Evolutionary conservation across 2,113 vertebrate species (phyloP).

Genomic region (Thalassoma bifasciatum): DNA sequence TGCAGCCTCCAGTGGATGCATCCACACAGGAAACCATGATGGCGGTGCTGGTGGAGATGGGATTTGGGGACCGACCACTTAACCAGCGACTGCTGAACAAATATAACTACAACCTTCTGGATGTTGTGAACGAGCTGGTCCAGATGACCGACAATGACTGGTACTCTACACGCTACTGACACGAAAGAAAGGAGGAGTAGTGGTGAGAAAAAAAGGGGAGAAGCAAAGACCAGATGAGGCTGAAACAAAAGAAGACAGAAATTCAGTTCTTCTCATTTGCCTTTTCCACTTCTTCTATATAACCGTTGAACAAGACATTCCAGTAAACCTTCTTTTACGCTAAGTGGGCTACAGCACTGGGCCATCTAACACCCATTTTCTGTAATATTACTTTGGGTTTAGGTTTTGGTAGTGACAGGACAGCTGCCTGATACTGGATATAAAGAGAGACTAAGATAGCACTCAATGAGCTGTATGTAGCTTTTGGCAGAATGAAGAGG

Average conservation of each 20-base stretch:
- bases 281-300: slow-evolving; percentile 8
- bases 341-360: not conserved
- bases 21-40: slow-evolving; percentile 91
- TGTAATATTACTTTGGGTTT: slow-evolving; percentile 10
- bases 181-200: not conserved
- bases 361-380: slow-evolving; percentile 28
- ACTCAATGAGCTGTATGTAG: slow-evolving; percentile 1
- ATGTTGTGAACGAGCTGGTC: slow-evolving; percentile 94
- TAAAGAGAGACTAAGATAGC: too few relatives aligned
- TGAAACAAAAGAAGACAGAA: not conserved
- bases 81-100: slow-evolving; percentile 91
- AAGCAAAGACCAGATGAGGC: not conserved
- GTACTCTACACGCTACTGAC: slow-evolving; percentile 89
- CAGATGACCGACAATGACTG: slow-evolving; percentile 91
- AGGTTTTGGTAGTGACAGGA: slow-evolving; percentile 8
- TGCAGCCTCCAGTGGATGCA: slow-evolving; percentile 80
- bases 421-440: not conserved
- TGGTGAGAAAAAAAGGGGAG: not conserved
- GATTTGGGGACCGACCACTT: slow-evolving; percentile 92
- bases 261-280: slow-evolving; percentile 4
- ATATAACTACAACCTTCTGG: slow-evolving; percentile 89
- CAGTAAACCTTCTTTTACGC: slow-evolving; percentile 12
- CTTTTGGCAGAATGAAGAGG: not conserved
- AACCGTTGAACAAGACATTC: slow-evolving; percentile 23
- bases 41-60: slow-evolving; percentile 94